Base-by-base conservation (phyloP, 2,888 invertebrate species). In the Tuberolachnus salignus region DNA sequence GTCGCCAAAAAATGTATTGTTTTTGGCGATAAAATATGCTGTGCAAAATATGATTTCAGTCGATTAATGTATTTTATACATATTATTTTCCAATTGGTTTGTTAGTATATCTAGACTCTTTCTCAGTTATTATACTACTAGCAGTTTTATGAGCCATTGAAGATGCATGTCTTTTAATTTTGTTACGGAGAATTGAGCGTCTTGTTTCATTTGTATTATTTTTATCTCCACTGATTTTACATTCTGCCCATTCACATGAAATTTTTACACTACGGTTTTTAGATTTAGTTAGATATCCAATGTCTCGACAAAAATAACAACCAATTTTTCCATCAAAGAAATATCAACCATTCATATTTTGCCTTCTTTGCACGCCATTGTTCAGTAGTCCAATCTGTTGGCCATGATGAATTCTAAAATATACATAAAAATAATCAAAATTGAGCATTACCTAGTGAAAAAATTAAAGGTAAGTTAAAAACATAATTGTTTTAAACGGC, bases 81-180 rank as follows among this genome's bases (percentile, higher is more conserved):
- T 34, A 19, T 69, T 67, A 51, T 55, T 55, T 55, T 55, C 53
- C n/a, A 59, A 59, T 61, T 61, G 26, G 26, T 61, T 61, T 61
- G 26, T 34, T 34, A 34, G 26, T 61, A 61, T 34, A 34, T 34
- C 1, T 34, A 61, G 34, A n/a, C 9, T 61, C 26, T 61, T 61
- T 61, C 14, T 26, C 26, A 59, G 16, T 59, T 59, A 26, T 59
- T 59, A 26, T 26, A 59, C 1, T 26, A 59, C 59, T 26, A 59
- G 26, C 59, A 59, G 59, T 59, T 59, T 59, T 23, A 59, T 59
- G 59, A 59, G 59, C 59, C 26, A 26, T 59, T 59, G 59, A 59
- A 59, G 59, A 57, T 13, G 23, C 2, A 9, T 59, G 59, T 9
- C 16, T 59, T 26, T 26, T 26, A 59, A 59, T 59, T 57, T 26